Percentiles rank a stretch among this genome's conserved stretches.
Evolutionary conservation across 30 jellyfish, hydroid and myxozoan species (phyloP).

Genomic region (Aurelia aurita): DNA sequence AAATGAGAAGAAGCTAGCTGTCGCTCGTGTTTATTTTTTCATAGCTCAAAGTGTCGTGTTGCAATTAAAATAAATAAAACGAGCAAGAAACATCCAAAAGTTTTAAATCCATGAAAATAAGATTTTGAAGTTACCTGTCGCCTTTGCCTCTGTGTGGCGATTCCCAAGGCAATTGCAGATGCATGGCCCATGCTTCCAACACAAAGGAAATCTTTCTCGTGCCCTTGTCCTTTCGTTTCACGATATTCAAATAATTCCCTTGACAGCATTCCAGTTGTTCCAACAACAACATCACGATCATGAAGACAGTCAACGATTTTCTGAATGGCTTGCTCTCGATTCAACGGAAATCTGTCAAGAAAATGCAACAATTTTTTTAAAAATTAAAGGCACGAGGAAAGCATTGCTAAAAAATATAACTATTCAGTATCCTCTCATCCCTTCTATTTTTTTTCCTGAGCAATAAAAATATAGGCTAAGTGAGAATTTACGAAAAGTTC

Average conservation of each 20-base stretch:
- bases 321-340: constrained; percentile 92
- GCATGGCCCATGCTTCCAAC: constrained; percentile 99
- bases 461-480: too few species aligned
- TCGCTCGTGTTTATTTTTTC: too few species aligned
- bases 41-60: too few species aligned
- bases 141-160: constrained; percentile 87
- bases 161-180: constrained; percentile 98
- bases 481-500: too few species aligned
- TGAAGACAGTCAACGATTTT: constrained; percentile 75
- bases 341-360: constrained; percentile 80
- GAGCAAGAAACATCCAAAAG: too few species aligned
- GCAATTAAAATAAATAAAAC: too few species aligned
- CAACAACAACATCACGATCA: constrained; percentile 98
- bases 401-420: too few species aligned
- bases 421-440: too few species aligned
- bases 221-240: constrained; percentile 90
- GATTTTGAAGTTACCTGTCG: constrained; percentile 76
- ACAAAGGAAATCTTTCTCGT: constrained; percentile 94
- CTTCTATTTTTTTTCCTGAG: too few species aligned
- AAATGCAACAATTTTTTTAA: background rate
- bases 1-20: too few species aligned
- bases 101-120: too few species aligned
- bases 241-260: constrained; percentile 96
- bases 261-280: constrained; percentile 98
- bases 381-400: too few species aligned